Percentiles rank a stretch among this genome's conserved stretches.
Evolutionary conservation across 1,140 invertebrate genomes (phyloP).

Genomic region (Cryptotermes secundus): DNA sequence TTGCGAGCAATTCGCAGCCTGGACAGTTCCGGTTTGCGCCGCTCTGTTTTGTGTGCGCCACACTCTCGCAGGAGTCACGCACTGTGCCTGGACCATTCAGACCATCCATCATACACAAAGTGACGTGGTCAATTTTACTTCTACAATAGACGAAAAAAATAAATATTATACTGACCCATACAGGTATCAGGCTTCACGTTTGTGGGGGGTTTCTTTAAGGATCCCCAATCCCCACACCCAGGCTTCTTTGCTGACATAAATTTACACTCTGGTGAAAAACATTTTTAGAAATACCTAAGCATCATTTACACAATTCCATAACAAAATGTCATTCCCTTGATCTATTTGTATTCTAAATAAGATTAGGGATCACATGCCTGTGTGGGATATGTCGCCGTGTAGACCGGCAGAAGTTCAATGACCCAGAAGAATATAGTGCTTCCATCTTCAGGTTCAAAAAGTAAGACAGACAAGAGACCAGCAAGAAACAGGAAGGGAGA

Average conservation of each 20-base stretch:
- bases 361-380: no score
- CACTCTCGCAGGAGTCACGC: background rate
- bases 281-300: background rate
- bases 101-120: background rate
- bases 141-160: background rate
- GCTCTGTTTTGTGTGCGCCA: background rate
- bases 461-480: no score
- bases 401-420: no score
- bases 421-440: no score
- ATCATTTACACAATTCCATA: background rate
- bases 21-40: background rate
- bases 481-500: no score
- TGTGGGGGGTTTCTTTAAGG: background rate
- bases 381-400: no score
- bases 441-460: no score
- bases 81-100: background rate
- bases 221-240: no score
- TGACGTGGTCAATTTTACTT: conserved; percentile 16
- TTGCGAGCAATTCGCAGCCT: background rate
- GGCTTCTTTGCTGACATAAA: background rate
- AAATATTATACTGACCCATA: conserved; percentile 8
- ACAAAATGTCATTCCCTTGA: background rate
- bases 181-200: background rate
- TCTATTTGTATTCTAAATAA: background rate
- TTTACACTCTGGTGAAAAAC: background rate